Evolutionary conservation across 2,113 vertebrate species (phyloP).

Genomic region (Dasyprocta punctata): DNA sequence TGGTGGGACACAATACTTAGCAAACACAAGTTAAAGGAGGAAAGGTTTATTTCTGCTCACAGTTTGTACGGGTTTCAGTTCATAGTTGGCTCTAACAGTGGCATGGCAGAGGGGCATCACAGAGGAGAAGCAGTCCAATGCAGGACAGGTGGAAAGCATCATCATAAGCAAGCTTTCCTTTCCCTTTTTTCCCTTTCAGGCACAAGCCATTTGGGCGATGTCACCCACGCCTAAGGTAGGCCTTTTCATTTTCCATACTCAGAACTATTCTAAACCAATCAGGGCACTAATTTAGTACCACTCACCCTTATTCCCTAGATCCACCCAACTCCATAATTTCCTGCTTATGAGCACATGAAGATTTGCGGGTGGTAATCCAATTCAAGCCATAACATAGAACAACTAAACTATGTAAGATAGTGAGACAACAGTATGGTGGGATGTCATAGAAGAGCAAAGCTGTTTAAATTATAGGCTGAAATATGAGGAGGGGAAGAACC

Average conservation of each 20-base stretch:
- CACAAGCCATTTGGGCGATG: neutral
- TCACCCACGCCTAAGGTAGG: neutral
- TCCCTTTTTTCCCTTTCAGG: neutral
- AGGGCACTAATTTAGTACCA: neutral
- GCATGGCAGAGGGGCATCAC: neutral
- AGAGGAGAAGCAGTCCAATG: neutral
- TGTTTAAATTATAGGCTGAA: neutral
- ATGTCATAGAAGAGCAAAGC: neutral
- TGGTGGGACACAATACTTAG: neutral
- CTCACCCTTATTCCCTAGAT: neutral
- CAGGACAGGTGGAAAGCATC: neutral
- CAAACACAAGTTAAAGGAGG: neutral
- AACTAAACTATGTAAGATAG: neutral
- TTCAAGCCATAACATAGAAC: neutral
- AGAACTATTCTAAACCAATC: neutral
- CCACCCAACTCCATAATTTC: neutral
- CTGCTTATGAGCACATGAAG: rapidly evolving
- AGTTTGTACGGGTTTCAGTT: neutral
- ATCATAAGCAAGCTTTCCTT: neutral
- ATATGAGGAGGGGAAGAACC: neutral
- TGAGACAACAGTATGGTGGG: neutral
- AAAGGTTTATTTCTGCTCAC: neutral
- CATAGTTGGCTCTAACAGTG: neutral
- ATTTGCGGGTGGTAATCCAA: neutral
- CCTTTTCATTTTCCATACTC: neutral